phyloP scores from a whole-genome alignment of 2,797 vertebrate species.

The Oreochromis grahami region DNA sequence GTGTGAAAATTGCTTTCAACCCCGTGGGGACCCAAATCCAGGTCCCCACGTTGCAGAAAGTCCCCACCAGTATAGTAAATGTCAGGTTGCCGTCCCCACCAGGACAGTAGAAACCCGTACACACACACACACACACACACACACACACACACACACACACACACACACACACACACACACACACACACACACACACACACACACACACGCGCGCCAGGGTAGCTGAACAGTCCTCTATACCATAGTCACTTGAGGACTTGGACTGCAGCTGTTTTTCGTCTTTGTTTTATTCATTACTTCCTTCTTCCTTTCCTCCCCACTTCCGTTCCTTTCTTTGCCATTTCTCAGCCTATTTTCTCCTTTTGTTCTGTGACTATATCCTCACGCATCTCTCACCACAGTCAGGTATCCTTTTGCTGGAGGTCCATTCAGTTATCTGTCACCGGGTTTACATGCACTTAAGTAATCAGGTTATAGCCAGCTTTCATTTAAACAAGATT shows the following conservation, averaged over 20 bases:
- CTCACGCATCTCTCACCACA: neutral
- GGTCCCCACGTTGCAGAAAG: no score
- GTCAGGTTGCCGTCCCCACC: no score
- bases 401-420: slow-evolving; percentile 7
- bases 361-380: neutral
- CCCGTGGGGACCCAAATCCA: no score
- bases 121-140: no score
- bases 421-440: neutral
- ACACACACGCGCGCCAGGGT: neutral
- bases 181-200: neutral
- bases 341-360: neutral
- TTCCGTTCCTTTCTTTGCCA: neutral
- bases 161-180: no score
- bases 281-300: neutral
- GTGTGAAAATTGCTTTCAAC: no score
- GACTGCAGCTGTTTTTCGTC: neutral
- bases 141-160: no score
- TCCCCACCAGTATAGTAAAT: no score
- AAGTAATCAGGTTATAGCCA: neutral
- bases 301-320: neutral
- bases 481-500: neutral
- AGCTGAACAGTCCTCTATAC: slow-evolving; percentile 11
- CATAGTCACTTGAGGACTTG: neutral
- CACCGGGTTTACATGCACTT: slow-evolving; percentile 6
- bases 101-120: no score